Base-by-base conservation (phyloP, 2,797 vertebrate species). In the Ficedula albicollis region DNA sequence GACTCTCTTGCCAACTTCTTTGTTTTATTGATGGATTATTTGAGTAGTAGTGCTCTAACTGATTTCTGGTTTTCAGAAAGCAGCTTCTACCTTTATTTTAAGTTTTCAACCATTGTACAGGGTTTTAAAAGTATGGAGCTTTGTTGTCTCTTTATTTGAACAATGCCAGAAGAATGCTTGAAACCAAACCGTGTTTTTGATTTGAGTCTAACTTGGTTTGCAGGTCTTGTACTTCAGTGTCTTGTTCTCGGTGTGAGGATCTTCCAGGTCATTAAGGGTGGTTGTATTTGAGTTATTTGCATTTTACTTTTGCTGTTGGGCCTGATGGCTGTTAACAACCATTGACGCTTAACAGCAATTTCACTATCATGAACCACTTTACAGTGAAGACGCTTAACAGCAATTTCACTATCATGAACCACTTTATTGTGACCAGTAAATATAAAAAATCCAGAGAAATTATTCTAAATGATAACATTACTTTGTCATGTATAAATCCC, bases 251-350 rank as follows among this genome's bases (percentile, higher is more conserved):
- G 22, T 80, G 34, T 60, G 36, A 81, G 66, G 74, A 81, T 90
- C 29, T n/a, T 22, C 39, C 25, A 56, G 69, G 23, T 81, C 88
- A 52, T 85, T 69, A 68, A 85, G 56, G 14, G 81, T 56, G 39
- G 21, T 44, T 68, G 12, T 82, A 54, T 84, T 77, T 91, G 44
- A 95, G 49, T 96, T 90, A 84, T 11, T 90, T 80, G 90, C 84
- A 82, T 97, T 97, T 97, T 95, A 93, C 92, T 94, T 90, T n/a
- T 88, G 87, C 95, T 89, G 18, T 78, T 96, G 93, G 89, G 81
- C 96, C 68, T 84, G 64, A 76, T 88, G 95, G 94, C 84, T 96
- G 46, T 82, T 91, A 74, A 26, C 55, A 96, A 82, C 81, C 75
- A 27, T 82, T 96, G 96, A 93, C 83, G 4, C 46, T 46, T 46